A percentile compares a stretch with the other conserved stretches of the same genome.
phyloP scores from a whole-genome alignment of 2,888 invertebrate species.

The Drosophila atroscutellata region DNA sequence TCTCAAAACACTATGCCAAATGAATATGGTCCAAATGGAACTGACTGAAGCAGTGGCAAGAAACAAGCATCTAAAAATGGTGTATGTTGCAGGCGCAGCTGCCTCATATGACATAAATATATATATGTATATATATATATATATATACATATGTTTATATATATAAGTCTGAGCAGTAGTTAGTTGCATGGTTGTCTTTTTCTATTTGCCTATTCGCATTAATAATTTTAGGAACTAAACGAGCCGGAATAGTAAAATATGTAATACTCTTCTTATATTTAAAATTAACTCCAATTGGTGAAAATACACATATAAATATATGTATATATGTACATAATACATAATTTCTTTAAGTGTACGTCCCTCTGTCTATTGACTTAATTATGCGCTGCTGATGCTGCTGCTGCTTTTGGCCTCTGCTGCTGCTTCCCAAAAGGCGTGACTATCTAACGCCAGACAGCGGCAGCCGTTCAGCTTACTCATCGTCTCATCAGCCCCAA shows the following conservation, averaged over 20 bases:
- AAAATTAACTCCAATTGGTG: not conserved
- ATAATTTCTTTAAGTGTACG: constrained; percentile 26
- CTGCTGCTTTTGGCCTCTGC: constrained; percentile 30
- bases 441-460: constrained; percentile 69
- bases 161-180: not conserved
- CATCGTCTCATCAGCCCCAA: constrained; percentile 55
- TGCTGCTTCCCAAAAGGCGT: constrained; percentile 44
- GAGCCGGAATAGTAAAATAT: not conserved
- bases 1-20: not conserved
- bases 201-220: not conserved
- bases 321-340: not conserved
- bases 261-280: not conserved
- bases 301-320: not conserved
- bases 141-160: not conserved
- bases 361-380: constrained; percentile 67
- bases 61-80: not conserved
- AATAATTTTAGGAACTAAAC: not conserved
- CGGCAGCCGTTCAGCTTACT: constrained; percentile 59
- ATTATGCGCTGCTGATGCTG: constrained; percentile 62
- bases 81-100: not conserved
- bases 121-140: too few species aligned
- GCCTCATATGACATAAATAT: not conserved
- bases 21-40: not conserved
- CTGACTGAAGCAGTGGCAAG: not conserved
- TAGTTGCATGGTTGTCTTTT: not conserved